Evolutionary conservation across 2,888 invertebrate species (phyloP).

Genomic region (Vannuccia rotundouncinata): DNA sequence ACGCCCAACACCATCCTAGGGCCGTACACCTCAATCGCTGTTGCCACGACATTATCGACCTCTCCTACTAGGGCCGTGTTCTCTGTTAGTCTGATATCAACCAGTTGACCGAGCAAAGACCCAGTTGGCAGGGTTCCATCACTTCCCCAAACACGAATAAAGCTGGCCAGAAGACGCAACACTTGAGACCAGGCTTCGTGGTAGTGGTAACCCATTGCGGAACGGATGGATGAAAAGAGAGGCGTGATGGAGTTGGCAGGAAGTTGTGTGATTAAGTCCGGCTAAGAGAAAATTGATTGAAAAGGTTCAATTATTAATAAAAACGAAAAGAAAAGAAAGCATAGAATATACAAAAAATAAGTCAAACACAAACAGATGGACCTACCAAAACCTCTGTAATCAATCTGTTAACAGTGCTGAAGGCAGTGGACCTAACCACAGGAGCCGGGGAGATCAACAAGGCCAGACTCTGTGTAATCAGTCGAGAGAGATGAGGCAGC

Average conservation of each 20-base stretch:
- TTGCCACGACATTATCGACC: neutral
- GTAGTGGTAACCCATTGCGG: neutral
- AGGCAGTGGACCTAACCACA: neutral
- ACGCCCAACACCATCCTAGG: neutral
- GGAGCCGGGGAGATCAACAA: neutral
- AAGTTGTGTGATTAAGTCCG: neutral
- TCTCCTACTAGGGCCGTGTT: neutral
- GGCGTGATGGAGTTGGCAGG: neutral
- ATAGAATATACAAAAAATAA: neutral
- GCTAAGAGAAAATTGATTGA: neutral
- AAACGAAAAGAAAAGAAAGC: neutral
- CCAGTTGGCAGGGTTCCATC: neutral
- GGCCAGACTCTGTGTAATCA: neutral
- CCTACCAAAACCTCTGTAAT: neutral
- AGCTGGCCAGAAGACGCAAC: neutral
- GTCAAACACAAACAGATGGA: neutral
- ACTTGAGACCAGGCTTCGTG: constrained; percentile 13
- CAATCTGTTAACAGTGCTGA: neutral
- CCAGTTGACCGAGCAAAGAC: neutral
- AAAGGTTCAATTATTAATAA: neutral
- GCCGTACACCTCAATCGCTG: neutral
- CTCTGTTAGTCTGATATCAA: neutral
- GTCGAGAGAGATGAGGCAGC: neutral
- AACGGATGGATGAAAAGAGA: neutral
- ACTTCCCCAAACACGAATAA: constrained; percentile 11